Evolutionary conservation across 2,888 invertebrate species (phyloP), one percentile per base, ranked within the genome.

Genomic region (Rhingia rostrata): DNA sequence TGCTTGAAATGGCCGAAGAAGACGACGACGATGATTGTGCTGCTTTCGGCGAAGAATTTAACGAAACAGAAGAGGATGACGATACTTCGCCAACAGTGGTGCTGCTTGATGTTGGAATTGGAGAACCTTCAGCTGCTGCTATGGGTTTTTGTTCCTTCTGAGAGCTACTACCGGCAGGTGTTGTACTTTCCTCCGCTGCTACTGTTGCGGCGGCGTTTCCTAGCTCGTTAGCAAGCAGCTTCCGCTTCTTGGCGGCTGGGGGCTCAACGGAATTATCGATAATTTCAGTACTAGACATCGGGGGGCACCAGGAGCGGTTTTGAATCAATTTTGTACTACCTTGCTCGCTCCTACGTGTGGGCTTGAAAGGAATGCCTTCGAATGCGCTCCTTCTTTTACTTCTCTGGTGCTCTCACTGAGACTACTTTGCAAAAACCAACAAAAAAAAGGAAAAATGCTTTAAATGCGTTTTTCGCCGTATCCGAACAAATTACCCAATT

Each of bases 271-370:
- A 95, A 94, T 95, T 96, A 94, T 96, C 96, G 94, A 95, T 94
- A 94, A 95, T 94, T 95, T 95, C 96, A 95, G 95, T 95, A 95
- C 96, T 96, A 95, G 96, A 96, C 97, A 97, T 96, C 95, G 95
- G 96, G 84, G 69, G 85, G 85, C 86, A 84, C 80, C 80, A 80
- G 70, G 56, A 80, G 54, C 84, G 74, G 61, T 70, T 84, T 80
- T 75, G 75, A 84, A 84, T 75, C 84, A 84, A 84, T 84, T 79
- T 84, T 84, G 74, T 80, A 80, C 80, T 84, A 74, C 60, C 66
- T 80, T 37, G 37, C 75, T 84, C 84, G 74, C 80, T 84, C 61
- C 84, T 74, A 61, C 79, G 49, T 83, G 37, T 69, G 64, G 73
- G 56, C 73, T 45, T 33, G 37, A 56, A 35, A 14, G 2, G n/a